Evolutionary conservation across 1,140 invertebrate species (phyloP).

Genomic region (Cotesia vestalis): DNA sequence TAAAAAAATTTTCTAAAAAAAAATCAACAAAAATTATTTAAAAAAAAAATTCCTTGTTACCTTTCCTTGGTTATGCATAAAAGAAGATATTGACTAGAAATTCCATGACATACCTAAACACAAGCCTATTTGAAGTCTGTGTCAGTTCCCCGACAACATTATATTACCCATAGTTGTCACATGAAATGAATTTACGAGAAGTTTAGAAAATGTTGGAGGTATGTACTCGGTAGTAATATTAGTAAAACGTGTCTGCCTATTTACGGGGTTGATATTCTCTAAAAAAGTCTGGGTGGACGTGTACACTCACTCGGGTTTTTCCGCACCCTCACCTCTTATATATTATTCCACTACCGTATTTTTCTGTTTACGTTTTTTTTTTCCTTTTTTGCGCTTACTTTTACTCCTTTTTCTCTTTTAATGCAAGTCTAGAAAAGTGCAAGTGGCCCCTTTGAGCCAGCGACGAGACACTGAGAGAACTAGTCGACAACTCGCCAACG

Average conservation of each 20-base stretch:
- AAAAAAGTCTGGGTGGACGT: too few relatives aligned
- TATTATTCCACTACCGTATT: slow-evolving; percentile 1
- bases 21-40: neutral
- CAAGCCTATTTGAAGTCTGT: too few relatives aligned
- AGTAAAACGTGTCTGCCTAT: neutral
- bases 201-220: neutral
- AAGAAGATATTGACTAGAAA: slow-evolving; percentile 15
- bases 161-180: slow-evolving; percentile 4
- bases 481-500: slow-evolving; percentile 12
- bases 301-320: neutral
- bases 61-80: neutral
- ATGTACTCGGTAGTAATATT: neutral
- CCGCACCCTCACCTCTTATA: too few relatives aligned
- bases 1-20: too few relatives aligned
- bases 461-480: slow-evolving; percentile 26
- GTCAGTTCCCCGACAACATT: too few relatives aligned
- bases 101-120: neutral
- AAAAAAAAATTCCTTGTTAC: slow-evolving; percentile 1
- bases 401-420: neutral
- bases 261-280: slow-evolving; percentile 9
- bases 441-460: slow-evolving; percentile 29
- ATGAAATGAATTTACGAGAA: slow-evolving; percentile 16
- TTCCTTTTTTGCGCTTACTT: neutral
- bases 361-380: neutral
- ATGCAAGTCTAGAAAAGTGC: slow-evolving; percentile 20